Percentiles rank a stretch among this genome's conserved stretches.
Conservation (phyloP, 1,140 invertebrate species). For the Prorops nasuta region DNA sequence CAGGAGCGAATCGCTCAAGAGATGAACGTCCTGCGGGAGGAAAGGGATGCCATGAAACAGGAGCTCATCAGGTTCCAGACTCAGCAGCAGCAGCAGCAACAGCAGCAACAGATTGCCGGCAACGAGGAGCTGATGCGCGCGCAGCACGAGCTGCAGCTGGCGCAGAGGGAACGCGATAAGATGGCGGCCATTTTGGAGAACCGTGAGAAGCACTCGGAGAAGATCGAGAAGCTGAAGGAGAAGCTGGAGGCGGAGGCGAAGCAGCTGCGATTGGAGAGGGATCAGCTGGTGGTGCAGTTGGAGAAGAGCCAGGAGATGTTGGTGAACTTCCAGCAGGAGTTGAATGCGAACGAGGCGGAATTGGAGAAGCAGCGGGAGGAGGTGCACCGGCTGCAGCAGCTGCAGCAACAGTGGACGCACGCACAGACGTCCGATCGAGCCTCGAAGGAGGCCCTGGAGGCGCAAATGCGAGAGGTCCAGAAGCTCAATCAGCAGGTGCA, state of each 20-base stretch:
- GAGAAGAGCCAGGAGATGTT: slow-evolving; percentile 92
- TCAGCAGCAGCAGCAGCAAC: slow-evolving; percentile 70
- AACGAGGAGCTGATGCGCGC: slow-evolving; percentile 58
- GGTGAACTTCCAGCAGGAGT: slow-evolving; percentile 87
- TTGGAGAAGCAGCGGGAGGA: slow-evolving; percentile 78
- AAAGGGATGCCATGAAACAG: slow-evolving; percentile 67
- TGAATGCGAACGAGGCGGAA: slow-evolving; percentile 79
- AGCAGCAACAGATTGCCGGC: slow-evolving; percentile 67
- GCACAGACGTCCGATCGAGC: slow-evolving; percentile 69
- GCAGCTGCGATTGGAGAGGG: slow-evolving; percentile 79
- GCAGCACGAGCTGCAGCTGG: slow-evolving; percentile 70
- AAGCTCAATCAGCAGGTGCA: slow-evolving; percentile 73
- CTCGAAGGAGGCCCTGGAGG: slow-evolving; percentile 69
- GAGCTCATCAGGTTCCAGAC: slow-evolving; percentile 68
- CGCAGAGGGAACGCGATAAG: slow-evolving; percentile 70
- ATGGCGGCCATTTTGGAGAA: slow-evolving; percentile 72
- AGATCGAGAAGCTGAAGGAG: slow-evolving; percentile 78
- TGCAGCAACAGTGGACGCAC: slow-evolving; percentile 66
- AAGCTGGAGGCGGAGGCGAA: slow-evolving; percentile 83
- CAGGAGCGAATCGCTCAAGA: slow-evolving; percentile 80
- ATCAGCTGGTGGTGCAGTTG: slow-evolving; percentile 83
- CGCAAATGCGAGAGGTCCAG: slow-evolving; percentile 68
- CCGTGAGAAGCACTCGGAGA: slow-evolving; percentile 74
- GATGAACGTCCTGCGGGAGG: slow-evolving; percentile 75
- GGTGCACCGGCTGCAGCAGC: slow-evolving; percentile 68